Evolutionary conservation across 2,888 invertebrate genomes (phyloP).

Genomic region (Aporophyla nigra): DNA sequence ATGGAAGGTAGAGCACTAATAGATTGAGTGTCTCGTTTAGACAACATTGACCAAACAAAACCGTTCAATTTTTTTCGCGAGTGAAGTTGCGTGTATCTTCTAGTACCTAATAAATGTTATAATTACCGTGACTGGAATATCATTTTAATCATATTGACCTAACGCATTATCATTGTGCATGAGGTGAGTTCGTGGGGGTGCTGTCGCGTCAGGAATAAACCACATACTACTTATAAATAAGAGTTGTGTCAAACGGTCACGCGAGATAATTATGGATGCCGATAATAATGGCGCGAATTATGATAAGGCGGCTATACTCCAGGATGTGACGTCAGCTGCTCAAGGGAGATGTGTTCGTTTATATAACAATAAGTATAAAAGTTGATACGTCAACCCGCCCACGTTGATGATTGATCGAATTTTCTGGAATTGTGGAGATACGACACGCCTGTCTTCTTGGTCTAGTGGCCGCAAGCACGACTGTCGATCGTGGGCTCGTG

Average conservation of each 20-base stretch:
- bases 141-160: constrained; percentile 77
- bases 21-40: not conserved
- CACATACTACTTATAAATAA: constrained; percentile 66
- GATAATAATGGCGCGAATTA: constrained; percentile 58
- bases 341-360: constrained; percentile 37
- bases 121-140: constrained; percentile 39
- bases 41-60: not conserved
- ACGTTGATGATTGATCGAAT: constrained; percentile 23
- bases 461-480: not conserved
- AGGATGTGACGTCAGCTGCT: constrained; percentile 36
- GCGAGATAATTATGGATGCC: constrained; percentile 56
- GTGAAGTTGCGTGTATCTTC: not conserved
- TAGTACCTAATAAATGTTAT: constrained; percentile 10
- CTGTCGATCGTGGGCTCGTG: not conserved
- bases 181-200: constrained; percentile 88
- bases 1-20: not conserved
- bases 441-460: not conserved
- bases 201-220: constrained; percentile 70
- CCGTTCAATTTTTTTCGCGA: not conserved
- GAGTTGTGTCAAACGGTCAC: constrained; percentile 70
- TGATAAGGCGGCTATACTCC: constrained; percentile 48
- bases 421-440: constrained; percentile 26
- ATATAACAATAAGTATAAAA: constrained; percentile 33
- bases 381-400: constrained; percentile 11
- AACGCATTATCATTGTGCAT: constrained; percentile 81